Base-by-base conservation (phyloP, 2,113 vertebrate genomes). In the Zootoca vivipara region DNA sequence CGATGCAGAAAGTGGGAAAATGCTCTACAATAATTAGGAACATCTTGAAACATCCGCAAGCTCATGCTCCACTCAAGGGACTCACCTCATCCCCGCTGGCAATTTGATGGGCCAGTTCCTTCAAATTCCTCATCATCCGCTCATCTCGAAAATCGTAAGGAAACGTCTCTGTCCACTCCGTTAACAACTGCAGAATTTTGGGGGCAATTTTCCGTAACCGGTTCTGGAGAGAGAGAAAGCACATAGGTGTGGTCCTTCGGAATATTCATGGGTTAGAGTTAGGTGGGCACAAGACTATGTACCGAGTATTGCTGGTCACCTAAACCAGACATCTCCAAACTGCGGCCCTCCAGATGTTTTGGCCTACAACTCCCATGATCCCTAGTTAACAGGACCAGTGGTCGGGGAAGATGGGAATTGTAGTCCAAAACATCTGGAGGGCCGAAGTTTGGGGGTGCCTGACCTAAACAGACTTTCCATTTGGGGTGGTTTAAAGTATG, bases 141-240 rank as follows among this genome's bases (percentile, higher is more conserved):
- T 99, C 98, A 79, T 99, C 99, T 88, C 98, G 96, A 93, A 99
- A 99, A 95, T 99, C 99, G 0, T 98, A 98, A 0, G 98, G 98
- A 94, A 99, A 99, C 0, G 98, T 99, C 89, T 99, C 98, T 0
- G 98, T 99, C 99, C 99, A 99, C 91, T 99, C 98, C 0, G 97
- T 97, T 90, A 99, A 93, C 88, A 99, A 90, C 92, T 99, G 98
- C 0, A 99, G 96, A 85, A 99, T 96, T 96, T 98, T 99, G 3
- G 98, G 98, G 52, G 98, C 97, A 22, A 98, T 97, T 95, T 98
- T 98, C 90, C 93, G 96, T 75, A 98, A 94, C 91, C 96, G 94
- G 78, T 93, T 97, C 98, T 99, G 90, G 77, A 82, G 72, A n/a
- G 80, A 94, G 1, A 64, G 13, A 16, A 74, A 78, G 62, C 40